Conservation (phyloP, 2,888 invertebrate species). For the Agriotes lineatus region DNA sequence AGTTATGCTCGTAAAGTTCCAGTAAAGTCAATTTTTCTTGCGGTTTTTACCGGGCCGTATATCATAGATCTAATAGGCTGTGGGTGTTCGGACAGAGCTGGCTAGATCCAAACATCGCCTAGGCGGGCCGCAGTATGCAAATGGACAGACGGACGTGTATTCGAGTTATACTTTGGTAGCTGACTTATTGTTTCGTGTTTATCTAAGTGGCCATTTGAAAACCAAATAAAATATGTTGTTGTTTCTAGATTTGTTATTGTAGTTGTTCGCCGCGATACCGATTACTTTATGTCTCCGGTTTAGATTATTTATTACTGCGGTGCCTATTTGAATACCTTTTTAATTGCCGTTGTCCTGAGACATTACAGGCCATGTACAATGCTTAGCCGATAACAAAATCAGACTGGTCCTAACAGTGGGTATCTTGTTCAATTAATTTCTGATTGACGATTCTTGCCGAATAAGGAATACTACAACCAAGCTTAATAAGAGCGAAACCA, state of each 20-base stretch:
- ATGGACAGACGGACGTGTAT: conserved; percentile 26
- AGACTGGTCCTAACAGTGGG: too few relatives aligned
- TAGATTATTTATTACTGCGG: background rate
- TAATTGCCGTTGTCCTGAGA: background rate
- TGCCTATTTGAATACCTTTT: background rate
- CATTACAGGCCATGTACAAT: too few relatives aligned
- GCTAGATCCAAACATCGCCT: conserved; percentile 43
- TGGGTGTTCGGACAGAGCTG: conserved; percentile 41
- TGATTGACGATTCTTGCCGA: too few relatives aligned
- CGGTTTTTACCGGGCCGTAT: conserved; percentile 23
- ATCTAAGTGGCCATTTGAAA: conserved; percentile 22
- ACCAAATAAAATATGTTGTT: conserved; percentile 3
- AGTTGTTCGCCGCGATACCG: background rate
- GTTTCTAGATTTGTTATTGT: conserved; percentile 1
- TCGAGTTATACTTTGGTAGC: conserved; percentile 47
- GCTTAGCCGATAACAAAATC: too few relatives aligned
- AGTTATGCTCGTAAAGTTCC: conserved; percentile 5
- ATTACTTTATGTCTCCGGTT: background rate
- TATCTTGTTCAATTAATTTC: too few relatives aligned
- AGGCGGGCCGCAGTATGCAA: conserved; percentile 47
- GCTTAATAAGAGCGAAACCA: too few relatives aligned
- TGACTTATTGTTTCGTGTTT: conserved; percentile 24
- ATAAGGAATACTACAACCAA: too few relatives aligned
- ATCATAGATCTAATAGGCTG: conserved; percentile 38
- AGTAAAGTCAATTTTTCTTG: conserved; percentile 12